Percentiles rank a stretch among this genome's conserved stretches.
Conservation (phyloP, 2,113 vertebrate genomes). For the Gnathonemus echidnorhynchus region DNA sequence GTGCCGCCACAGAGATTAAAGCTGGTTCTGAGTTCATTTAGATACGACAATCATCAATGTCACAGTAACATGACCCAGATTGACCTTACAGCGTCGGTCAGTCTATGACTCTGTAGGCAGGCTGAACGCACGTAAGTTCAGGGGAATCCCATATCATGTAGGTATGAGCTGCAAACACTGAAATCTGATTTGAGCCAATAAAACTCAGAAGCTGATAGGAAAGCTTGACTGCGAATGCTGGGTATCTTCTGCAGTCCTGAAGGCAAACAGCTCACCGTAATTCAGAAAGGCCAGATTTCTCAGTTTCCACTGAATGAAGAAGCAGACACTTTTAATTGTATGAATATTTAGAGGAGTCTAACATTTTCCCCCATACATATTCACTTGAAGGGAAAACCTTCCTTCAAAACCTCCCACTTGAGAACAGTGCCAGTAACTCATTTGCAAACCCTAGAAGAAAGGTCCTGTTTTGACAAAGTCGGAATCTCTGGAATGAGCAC, state of each 20-base stretch:
- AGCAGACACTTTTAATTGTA: neutral
- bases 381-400: neutral
- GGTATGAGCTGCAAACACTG: neutral
- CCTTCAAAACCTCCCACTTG: neutral
- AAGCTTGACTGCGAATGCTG: neutral
- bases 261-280: neutral
- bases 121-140: neutral
- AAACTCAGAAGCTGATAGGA: neutral
- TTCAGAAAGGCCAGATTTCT: neutral
- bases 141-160: neutral
- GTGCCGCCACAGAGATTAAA: neutral
- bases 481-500: constrained; percentile 9
- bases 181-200: neutral
- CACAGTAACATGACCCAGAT: neutral
- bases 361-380: neutral
- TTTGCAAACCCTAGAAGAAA: neutral
- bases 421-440: neutral
- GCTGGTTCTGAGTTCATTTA: neutral
- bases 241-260: neutral
- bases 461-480: neutral
- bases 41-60: neutral
- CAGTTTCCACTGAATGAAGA: neutral
- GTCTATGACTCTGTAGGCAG: neutral
- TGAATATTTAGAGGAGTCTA: neutral
- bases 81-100: neutral